Evolutionary conservation across 2,797 vertebrate species (phyloP).

Genomic region (Mus minutoides): DNA sequence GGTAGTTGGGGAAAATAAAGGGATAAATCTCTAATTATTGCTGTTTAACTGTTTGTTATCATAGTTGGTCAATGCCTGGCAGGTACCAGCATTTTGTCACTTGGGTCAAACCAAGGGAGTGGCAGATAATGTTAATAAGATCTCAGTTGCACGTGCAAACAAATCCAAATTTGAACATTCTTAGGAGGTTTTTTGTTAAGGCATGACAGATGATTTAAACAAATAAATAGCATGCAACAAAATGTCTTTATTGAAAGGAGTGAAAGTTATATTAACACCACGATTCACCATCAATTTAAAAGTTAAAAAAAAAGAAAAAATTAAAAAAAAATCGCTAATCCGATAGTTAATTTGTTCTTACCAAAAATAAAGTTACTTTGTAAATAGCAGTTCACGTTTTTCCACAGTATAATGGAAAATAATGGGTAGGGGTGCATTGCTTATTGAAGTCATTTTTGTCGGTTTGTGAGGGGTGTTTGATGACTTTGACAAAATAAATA

Average conservation of each 20-base stretch:
- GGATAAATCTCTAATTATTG: conserved; percentile 89
- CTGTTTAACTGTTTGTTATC: conserved; percentile 92
- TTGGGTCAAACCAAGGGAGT: conserved; percentile 86
- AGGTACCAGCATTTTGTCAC: conserved; percentile 89
- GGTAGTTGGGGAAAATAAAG: conserved; percentile 90
- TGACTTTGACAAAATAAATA: conserved; percentile 96
- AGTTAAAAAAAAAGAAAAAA: conserved; percentile 62
- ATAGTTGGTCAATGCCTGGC: conserved; percentile 93
- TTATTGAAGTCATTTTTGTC: conserved; percentile 96
- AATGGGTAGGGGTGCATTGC: conserved; percentile 96
- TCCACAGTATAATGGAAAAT: conserved; percentile 92
- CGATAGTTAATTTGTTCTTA: conserved; percentile 92
- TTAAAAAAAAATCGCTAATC: conserved; percentile 83
- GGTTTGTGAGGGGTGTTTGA: conserved; percentile 97
- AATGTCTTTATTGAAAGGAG: conserved; percentile 90
- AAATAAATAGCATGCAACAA: conserved; percentile 96
- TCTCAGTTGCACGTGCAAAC: conserved; percentile 90
- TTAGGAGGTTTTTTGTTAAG: conserved; percentile 91
- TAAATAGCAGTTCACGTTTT: conserved; percentile 95
- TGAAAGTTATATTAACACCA: conserved; percentile 90
- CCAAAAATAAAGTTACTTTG: conserved; percentile 91
- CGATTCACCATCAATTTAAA: conserved; percentile 87
- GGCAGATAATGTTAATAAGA: conserved; percentile 88
- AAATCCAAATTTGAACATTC: conserved; percentile 88
- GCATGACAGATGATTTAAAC: conserved; percentile 96